Evolutionary conservation across 1,140 invertebrate species (phyloP), one percentile per base, ranked within the genome.

Genomic region (Trichomalopsis sarcophagae): DNA sequence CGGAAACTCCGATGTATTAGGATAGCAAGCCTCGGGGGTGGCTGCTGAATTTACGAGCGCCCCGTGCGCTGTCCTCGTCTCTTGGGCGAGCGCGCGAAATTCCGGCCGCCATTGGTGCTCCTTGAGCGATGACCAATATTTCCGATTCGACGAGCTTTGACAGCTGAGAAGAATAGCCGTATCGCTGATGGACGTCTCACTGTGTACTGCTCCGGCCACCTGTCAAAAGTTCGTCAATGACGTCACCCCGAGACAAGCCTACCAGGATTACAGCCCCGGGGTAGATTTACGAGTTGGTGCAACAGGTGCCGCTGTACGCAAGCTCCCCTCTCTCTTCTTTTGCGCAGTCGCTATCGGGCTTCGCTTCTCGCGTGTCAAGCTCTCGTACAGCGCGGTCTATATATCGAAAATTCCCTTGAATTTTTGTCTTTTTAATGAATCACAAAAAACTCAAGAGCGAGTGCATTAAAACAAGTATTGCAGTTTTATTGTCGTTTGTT

Each of bases 221-320:
- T 89, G 90, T 93, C 92, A 93, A 90, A 90, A 87, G 89, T 91
- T 90, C 92, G 91, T 93, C 92, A 93, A 91, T 93, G 92, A 93
- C 92, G 91, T 93, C 91, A 92, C 89, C 91, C 89, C 87, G 91
- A 93, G 92, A 91, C 91, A 89, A 92, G 89, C 90, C 89, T 93
- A 93, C 89, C 92, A 93, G 92, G 92, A 90, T 92, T 93, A 92
- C 92, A 93, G 92, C 90, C 90, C 81, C 87, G 90, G 87, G 90
- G 88, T 89, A 92, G 91, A 93, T 93, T 93, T 93, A 93, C 92
- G 92, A 93, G 88, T 89, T 84, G 81, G 30, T 80, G 87, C 92
- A 93, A 92, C 92, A 92, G 88, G 91, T 92, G 79, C 4, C 44
- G n/a, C 50, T 27, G 17, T 33, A 5, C n/a, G 76, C 50, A 78